Base-by-base conservation (phyloP, 2,113 vertebrate genomes). In the Brachypteracias leptosomus region DNA sequence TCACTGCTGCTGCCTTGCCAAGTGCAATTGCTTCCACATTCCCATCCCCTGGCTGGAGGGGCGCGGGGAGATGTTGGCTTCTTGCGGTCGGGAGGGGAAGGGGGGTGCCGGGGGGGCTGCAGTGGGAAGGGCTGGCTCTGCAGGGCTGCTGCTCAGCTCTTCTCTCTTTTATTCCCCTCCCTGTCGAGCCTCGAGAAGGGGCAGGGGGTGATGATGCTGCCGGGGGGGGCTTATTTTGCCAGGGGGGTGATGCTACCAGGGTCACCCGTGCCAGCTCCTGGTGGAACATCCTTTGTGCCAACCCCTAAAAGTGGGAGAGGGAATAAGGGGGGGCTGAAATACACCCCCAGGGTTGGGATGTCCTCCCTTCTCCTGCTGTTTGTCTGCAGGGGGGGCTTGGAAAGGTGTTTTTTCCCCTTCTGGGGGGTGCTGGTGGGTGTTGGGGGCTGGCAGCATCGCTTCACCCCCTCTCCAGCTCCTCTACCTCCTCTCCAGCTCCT, bases 11-110 rank as follows among this genome's bases (percentile, higher is more conserved):
- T 55, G 88, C 81, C 84, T 95, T 92, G 97, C 97, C 97, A 97
- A 96, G 91, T 84, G 93, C 92, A 96, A 93, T 95, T 81, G 95
- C 96, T 97, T 96, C 97, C 96, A 95, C 95, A 95, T 92, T 84
- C 97, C 95, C 71, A 80, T 95, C 96, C 86, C 94, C 86, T 76
- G 87, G 97, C 31, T 63, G 90, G n/a, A 94, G 96, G 93, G 96
- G 93, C 29, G 84, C 40, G 12, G 81, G 86, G 96, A 96, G 89
- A 95, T 78, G 42, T 76, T 75, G 49, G 73, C 92, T 90, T 66
- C 87, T 44, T 76, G 75, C 5, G 79, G 95, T 94, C 33, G 81
- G 91, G 80, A 92, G 87, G 87, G 89, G 91, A 92, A 92, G 93
- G 93, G 83, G 93, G 91, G 90, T 93, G 93, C 89, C 9, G 88